phyloP scores from a whole-genome alignment of 35 echinoderm and acorn worm genomes.

The Hemicentrotus pulcherrimus region DNA sequence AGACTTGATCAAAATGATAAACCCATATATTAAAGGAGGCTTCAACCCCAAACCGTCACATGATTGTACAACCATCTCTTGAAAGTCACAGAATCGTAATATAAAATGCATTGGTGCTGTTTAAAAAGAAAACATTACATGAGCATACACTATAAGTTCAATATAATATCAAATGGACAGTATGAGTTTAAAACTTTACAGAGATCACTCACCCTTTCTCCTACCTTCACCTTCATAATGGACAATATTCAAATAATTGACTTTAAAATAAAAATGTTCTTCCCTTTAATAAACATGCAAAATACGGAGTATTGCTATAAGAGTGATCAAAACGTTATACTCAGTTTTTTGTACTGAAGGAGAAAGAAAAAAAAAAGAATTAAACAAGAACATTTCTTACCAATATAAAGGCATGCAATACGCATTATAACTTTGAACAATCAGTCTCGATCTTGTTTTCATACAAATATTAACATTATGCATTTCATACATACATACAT shows the following conservation, averaged over 20 bases:
- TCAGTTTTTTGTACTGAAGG: neutral
- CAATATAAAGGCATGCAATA: neutral
- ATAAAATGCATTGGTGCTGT: constrained; percentile 6
- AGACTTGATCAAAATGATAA: neutral
- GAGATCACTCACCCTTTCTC: neutral
- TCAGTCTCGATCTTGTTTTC: neutral
- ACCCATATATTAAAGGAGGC: neutral
- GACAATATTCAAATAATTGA: neutral
- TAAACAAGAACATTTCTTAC: neutral
- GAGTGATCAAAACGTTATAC: neutral
- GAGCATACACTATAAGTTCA: neutral
- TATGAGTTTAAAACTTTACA: neutral
- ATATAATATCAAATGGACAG: neutral
- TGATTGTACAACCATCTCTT: neutral
- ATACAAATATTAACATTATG: neutral
- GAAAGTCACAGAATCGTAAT: neutral
- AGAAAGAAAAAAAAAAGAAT: neutral
- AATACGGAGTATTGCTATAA: neutral
- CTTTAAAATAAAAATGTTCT: neutral
- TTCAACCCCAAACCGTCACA: neutral
- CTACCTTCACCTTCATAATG: neutral
- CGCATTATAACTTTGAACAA: neutral
- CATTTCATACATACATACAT: neutral
- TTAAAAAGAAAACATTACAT: neutral
- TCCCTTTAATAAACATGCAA: neutral